Evolutionary conservation across 2,888 invertebrate species (phyloP), one percentile per base, ranked within the genome.

Genomic region (Conus canariensis): DNA sequence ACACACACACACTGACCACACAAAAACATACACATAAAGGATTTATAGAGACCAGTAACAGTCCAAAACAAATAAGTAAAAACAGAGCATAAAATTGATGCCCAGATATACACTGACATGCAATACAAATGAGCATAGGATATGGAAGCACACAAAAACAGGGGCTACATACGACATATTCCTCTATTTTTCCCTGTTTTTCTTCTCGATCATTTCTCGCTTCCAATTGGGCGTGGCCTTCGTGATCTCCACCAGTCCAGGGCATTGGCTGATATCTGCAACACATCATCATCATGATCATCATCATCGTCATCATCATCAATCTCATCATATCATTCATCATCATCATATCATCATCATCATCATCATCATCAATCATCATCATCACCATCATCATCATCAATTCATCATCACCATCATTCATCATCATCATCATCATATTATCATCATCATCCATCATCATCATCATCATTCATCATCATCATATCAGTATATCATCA

Each of bases 121-220:
- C 45, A 45, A 45, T 45, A 45, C 45, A 45, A 45, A 45, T 45
- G 4, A 45, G 45, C 4, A 45, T 0, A 45, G 4, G 45, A 45
- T 45, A 45, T 45, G 45, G 45, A 45, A 45, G 45, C 56, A 82
- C 1, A 56, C 8, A 5, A 82, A 12, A 82, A 16, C 80, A 80
- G n/a, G 16, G 70, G 8, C 8, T 22, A 91, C 95, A 93, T 92
- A 95, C 96, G 91, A 94, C 92, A 92, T 95, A 95, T 92, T 95
- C 94, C 87, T 95, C 94, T 86, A 95, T 91, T 91, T 94, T 90
- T 95, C 94, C 90, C 93, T 93, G 92, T 96, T 96, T 89, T 95
- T 95, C 93, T 95, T 95, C 87, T 95, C 95, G 60, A 96, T 93
- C 94, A 96, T 94, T 80, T 95, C 94, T 58, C 92, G 91, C 87